Evolutionary conservation across 2,113 vertebrate species (phyloP), one percentile per base, ranked within the genome.

Genomic region (Suncus etruscus): DNA sequence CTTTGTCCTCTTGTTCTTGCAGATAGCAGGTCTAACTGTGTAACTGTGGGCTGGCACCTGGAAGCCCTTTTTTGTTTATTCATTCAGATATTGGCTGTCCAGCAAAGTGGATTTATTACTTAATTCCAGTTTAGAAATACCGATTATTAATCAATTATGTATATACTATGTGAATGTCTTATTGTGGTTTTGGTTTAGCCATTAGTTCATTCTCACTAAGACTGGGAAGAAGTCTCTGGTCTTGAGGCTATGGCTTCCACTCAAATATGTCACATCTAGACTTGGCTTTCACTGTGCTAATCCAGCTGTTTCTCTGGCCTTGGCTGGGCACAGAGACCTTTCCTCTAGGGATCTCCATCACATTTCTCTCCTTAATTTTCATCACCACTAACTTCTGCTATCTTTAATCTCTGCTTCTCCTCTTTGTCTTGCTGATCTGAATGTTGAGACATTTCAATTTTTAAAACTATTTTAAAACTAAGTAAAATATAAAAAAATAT

Each of bases 221-320:
- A 47, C 31, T 66, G 47, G 47, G 50, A 68, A 50, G 61, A 9
- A 39, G 47, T 65, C 66, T 31, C 25, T 76, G 65, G 61, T 5
- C 18, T 25, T 86, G 2, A 77, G 16, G 47, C 32, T 8, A 22
- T 51, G 0, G 39, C 11, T 77, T 47, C 5, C 27, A 8, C 32
- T 73, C n/a, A 48, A n/a, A n/a, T 6, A 11, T 58, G 5, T n/a
- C 32, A 15, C 18, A 69, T 81, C 80, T 12, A 29, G 69, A 82
- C 31, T 7, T 51, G 72, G 31, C 32, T n/a, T 65, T 66, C 24
- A 31, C 51, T 2, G 0, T 27, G 0, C 47, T 0, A 0, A 16
- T 15, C 2, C 1, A 7, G 3, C 18, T 93, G 31, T 20, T 25
- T 45, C n/a, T 47, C 12, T 4, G 31, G 77, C 16, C 54, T 32